phyloP scores from a whole-genome alignment of 2,888 invertebrate genomes.

The Xylocampa areola region DNA sequence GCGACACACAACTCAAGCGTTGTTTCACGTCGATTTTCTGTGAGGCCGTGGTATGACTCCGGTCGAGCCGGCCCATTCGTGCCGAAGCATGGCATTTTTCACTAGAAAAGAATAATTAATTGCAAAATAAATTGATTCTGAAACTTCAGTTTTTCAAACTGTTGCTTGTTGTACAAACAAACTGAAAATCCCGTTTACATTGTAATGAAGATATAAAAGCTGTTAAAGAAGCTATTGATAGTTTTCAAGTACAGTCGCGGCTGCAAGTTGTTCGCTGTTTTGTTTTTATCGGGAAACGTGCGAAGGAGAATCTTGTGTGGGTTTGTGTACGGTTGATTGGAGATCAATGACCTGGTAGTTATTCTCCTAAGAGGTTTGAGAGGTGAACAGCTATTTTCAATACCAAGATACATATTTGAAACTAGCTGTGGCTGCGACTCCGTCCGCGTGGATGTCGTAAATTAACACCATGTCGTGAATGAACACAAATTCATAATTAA shows the following conservation, averaged over 20 bases:
- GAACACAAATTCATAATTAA: no score
- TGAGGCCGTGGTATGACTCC: no score
- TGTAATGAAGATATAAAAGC: constrained; percentile 23
- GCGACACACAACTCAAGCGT: no score
- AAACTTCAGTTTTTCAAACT: no score
- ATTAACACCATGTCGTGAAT: no score
- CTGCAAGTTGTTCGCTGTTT: constrained; percentile 5
- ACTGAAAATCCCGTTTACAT: constrained; percentile 48
- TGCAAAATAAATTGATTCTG: no score
- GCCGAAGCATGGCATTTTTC: no score
- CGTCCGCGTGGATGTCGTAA: no score
- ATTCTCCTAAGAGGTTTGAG: background rate
- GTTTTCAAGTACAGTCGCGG: constrained; percentile 18
- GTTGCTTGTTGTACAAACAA: constrained; percentile 34
- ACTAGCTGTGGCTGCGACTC: no score
- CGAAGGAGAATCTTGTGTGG: constrained; percentile 13
- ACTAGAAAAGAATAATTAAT: no score
- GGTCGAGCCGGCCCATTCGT: no score
- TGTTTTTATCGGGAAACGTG: background rate
- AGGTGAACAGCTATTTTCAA: constrained; percentile 13
- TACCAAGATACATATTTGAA: background rate
- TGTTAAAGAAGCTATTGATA: constrained; percentile 5
- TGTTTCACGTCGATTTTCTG: no score
- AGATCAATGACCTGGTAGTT: constrained; percentile 20
- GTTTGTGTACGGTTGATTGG: background rate